Base-by-base conservation (phyloP, 2,888 invertebrate species). In the Subacronicta megacephala region DNA sequence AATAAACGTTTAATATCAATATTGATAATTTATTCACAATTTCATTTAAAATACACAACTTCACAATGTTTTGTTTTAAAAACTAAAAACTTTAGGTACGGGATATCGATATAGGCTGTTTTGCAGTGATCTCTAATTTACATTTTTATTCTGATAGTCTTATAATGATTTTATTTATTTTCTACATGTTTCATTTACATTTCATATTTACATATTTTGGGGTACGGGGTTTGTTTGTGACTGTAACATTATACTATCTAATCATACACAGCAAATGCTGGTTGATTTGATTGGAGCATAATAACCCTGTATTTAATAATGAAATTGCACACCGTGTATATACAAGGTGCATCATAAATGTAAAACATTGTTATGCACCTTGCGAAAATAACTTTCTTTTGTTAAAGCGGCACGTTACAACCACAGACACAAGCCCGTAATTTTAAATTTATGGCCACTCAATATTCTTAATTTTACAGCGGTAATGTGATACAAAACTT, bases 11-110 rank as follows among this genome's bases (percentile, higher is more conserved):
- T 88, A 91, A 92, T 93, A 93, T 93, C 93, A 93, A 92, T 94
- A 92, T 91, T 93, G 93, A 94, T 93, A 93, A 92, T 93, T 94
- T 94, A 94, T 93, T 94, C 92, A 93, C 93, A 93, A 93, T 93
- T 93, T 93, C 91, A 93, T 93, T 93, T 93, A 94, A 94, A 93
- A 93, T 94, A 94, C 94, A 93, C 93, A 93, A 94, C 87, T 93
- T 93, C 93, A 93, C 93, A 93, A 92, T 90, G 89, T 90, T 90
- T 88, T 85, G 89, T 90, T 92, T 92, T 91, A 90, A 81, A 90
- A 94, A 93, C 92, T 93, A 92, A 93, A 92, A 93, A 90, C 82
- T 88, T 92, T 92, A 92, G 91, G 90, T 92, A 93, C 88, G 82
- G 92, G 90, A 90, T 92, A 92, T 89, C 85, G 84, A 88, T 85